Base-by-base conservation (phyloP, 2,797 vertebrate genomes). In the Lycodopsis pacificus region DNA sequence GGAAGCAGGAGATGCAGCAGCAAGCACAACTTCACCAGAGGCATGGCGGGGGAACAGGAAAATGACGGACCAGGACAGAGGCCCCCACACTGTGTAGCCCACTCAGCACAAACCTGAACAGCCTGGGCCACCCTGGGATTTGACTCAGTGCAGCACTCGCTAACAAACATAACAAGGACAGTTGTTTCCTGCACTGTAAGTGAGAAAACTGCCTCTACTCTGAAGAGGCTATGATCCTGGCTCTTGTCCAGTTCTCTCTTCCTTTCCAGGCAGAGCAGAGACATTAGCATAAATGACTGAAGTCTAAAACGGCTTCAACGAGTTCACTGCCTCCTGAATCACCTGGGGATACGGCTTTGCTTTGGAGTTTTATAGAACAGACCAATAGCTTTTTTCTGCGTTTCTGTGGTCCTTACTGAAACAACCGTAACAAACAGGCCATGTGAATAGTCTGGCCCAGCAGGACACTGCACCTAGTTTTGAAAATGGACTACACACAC, bases 11-110 rank as follows among this genome's bases (percentile, higher is more conserved):
- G 34, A 74, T 71, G 32, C 48, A 30, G 53, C 49, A 67, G 42
- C 13, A 69, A 85, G 73, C 59, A 68, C 58, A 74, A 71, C 3
- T 22, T 67, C 38, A 85, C 86, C 73, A n/a, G 56, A 81, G 83
- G 86, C 83, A 59, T 20, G 68, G 63, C 10, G 56, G 48, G 42
- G 73, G 77, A 83, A 73, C 42, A 42, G 73, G 51, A 71, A 85
- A 71, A 53, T 79, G 80, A 72, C 8, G 11, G 77, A 51, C 53
- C 63, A 59, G 71, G 77, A 79, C 78, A 68, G 59, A 76, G 71
- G 56, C 81, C 77, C 75, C 65, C 63, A 61, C 71, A 62, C 40
- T 73, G 71, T 62, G 71, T 59, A 81, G 88, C 88, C 87, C 84
- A 86, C 86, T 82, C 85, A 85, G 54, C 51, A 72, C 53, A 68